These are phyloP conservation scores for Dromas ardeola DNA, from an alignment of 2,113 vertebrate species.

Conservation along the genomic window DNA sequence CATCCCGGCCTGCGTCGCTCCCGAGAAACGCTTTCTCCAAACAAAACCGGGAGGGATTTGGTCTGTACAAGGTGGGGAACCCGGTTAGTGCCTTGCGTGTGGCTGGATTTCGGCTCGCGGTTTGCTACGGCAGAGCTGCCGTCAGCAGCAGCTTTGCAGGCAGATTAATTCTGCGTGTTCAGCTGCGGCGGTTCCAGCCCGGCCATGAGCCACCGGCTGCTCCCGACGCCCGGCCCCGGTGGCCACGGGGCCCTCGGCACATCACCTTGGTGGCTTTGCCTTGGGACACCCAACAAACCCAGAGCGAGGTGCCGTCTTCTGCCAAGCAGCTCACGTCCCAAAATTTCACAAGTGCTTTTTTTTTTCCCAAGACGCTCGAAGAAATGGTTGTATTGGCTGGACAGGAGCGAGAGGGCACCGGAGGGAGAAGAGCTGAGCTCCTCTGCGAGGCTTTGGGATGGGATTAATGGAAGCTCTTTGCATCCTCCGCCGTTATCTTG, in stretches of 20 bases:
- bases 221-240: not conserved
- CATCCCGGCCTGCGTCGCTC: not conserved
- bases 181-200: not conserved
- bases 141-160: not conserved
- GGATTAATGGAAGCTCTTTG: not conserved
- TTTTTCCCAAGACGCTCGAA: rapidly evolving
- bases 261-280: not conserved
- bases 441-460: not conserved
- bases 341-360: not conserved
- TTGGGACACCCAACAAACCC: not conserved
- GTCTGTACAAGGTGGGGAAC: not conserved
- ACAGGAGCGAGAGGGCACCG: not conserved
- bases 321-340: not conserved
- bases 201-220: not conserved
- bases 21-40: not conserved
- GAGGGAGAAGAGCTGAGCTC: not conserved
- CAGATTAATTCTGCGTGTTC: not conserved
- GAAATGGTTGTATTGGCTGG: not conserved
- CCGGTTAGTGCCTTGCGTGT: rapidly evolving
- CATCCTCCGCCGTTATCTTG: rapidly evolving
- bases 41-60: not conserved
- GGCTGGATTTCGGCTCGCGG: not conserved
- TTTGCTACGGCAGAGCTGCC: not conserved
- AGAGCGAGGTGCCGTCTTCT: not conserved
- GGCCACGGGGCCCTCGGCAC: not conserved